These are phyloP conservation scores for Sternarchorhynchus goeldii DNA, from an alignment of 2,797 vertebrate species.

Conservation along the genomic window DNA sequence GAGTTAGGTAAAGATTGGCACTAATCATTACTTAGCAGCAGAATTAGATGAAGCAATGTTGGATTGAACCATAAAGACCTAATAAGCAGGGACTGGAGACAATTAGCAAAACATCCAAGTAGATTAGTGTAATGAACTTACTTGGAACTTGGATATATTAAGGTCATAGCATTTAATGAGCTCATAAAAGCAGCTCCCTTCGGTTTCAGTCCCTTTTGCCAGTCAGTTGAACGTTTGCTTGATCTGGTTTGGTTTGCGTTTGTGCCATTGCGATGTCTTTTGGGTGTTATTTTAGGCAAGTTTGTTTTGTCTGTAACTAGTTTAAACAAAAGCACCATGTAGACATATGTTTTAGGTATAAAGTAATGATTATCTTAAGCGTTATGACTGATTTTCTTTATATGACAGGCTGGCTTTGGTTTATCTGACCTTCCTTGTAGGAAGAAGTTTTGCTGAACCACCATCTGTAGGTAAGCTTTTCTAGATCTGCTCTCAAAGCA, in stretches of 20 bases:
- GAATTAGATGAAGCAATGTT: too few relatives aligned
- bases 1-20: too few relatives aligned
- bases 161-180: neutral
- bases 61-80: too few relatives aligned
- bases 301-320: neutral
- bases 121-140: neutral
- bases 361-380: neutral
- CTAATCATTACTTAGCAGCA: too few relatives aligned
- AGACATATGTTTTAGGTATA: neutral
- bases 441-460: slow-evolving; percentile 14
- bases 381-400: neutral
- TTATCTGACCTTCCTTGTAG: slow-evolving; percentile 31
- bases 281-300: slow-evolving; percentile 38
- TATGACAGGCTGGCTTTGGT: slow-evolving; percentile 31
- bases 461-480: neutral
- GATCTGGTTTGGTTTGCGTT: neutral
- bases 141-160: neutral
- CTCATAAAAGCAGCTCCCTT: neutral
- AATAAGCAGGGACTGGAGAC: too few relatives aligned
- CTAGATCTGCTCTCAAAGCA: neutral
- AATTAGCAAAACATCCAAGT: neutral
- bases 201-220: neutral
- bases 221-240: neutral
- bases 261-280: slow-evolving; percentile 13
- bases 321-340: too few relatives aligned